Evolutionary conservation across 2,797 vertebrate genomes (phyloP), one percentile per base, ranked within the genome.

Genomic region (Meda fulgida): DNA sequence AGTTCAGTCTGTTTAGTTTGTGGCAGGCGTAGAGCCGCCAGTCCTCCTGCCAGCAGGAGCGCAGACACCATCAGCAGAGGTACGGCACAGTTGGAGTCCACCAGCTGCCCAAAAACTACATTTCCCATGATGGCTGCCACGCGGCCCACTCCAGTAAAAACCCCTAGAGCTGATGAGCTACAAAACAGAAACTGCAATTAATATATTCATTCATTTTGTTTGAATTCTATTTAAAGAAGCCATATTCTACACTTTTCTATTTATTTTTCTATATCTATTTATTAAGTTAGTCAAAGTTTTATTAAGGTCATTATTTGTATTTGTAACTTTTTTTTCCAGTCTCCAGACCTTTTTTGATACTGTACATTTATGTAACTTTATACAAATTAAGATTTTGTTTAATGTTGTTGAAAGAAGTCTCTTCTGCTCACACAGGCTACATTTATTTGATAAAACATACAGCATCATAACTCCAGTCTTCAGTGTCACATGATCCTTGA

Each of bases 161-260:
- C 93, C 2, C 95, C 95, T 0, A 96, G 91, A 65, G 95, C 93
- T 2, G 95, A 94, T 9, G 95, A 96, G 76, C 95, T 96, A 80
- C 29, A 88, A 76, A 48, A 78, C 36, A 78, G 46, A 63, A 70
- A 51, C 29, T 14, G 36, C 31, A 53, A 3, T 65, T 5, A 51
- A 79, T 48, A 19, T 1, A 18, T 23, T n/a, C 23, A 16, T 36
- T 48, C n/a, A 9, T 19, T 48, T 19, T 8, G 29, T 34, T 19
- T 18, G 19, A 21, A 75, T 53, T 34, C n/a, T 13, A 26, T 60
- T 60, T 26, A 26, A 13, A 26, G 58, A 26, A 14, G 4, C n/a
- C 26, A 65, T 65, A 8, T 65, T 18, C 14, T 18, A 65, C 13
- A 16, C 13, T 5, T 60, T 60, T 11, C n/a, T 60, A 60, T 60